phyloP scores from a whole-genome alignment of 2,888 invertebrate species.

The Gryllus longicercus region DNA sequence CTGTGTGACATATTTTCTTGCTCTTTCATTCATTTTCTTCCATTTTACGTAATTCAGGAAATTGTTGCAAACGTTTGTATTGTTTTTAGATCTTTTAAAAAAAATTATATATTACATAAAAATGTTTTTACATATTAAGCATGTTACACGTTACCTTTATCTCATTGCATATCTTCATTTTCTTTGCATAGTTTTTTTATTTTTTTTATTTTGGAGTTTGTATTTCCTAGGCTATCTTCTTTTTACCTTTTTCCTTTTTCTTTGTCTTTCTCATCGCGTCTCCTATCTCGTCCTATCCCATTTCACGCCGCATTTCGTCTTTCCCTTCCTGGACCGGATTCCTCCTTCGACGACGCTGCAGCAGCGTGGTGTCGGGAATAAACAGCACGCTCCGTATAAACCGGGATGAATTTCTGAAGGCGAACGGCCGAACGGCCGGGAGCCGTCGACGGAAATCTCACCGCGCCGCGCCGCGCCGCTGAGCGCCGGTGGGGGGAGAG shows the following conservation, averaged over 20 bases:
- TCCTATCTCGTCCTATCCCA: not conserved
- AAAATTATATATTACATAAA: too few relatives aligned
- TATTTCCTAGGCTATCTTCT: too few relatives aligned
- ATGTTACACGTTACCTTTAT: not conserved
- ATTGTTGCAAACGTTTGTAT: too few relatives aligned
- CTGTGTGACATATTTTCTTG: too few relatives aligned
- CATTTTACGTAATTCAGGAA: too few relatives aligned
- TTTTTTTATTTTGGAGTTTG: too few relatives aligned
- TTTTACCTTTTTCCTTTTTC: too few relatives aligned
- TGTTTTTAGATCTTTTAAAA: too few relatives aligned
- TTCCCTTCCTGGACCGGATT: not conserved
- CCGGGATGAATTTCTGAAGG: constrained; percentile 4
- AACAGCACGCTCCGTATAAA: constrained; percentile 8
- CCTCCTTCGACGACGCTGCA: not conserved
- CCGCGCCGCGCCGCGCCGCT: not conserved
- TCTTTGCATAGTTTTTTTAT: too few relatives aligned
- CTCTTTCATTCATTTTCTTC: too few relatives aligned
- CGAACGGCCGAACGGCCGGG: not conserved
- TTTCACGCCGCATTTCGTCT: not conserved
- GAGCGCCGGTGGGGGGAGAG: not conserved
- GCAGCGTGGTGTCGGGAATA: not conserved
- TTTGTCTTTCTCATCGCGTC: not conserved
- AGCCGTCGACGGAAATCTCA: not conserved
- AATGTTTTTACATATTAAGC: too few relatives aligned
- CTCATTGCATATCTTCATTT: not conserved